Evolutionary conservation across 2,888 invertebrate genomes (phyloP).

Genomic region (Clivina fossor): DNA sequence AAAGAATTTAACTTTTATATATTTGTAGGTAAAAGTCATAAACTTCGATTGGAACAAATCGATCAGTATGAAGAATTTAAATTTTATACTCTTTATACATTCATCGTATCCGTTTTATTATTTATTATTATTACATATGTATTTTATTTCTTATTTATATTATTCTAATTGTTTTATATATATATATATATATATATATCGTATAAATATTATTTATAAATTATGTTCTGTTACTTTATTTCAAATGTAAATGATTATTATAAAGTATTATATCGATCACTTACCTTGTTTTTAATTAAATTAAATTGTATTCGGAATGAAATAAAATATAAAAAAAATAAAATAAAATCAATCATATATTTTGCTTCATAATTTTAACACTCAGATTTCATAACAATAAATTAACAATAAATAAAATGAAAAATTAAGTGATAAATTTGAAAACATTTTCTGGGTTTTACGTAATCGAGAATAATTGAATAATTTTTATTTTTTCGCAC

Average conservation of each 20-base stretch:
- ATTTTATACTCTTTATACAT: conserved; percentile 1
- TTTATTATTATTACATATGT: conserved; percentile 4
- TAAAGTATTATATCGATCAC: background rate
- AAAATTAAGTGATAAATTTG: too few species aligned
- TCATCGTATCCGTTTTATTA: conserved; percentile 1
- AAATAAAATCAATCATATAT: too few species aligned
- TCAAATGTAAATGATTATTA: background rate
- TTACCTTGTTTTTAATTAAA: conserved; percentile 1
- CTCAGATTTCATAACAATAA: too few species aligned
- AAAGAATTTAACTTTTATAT: background rate
- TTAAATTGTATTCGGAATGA: too few species aligned
- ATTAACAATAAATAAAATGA: too few species aligned
- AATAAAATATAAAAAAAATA: too few species aligned
- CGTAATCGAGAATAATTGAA: conserved; percentile 4
- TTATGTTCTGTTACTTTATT: background rate
- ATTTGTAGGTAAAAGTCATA: conserved; percentile 7
- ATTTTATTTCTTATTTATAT: conserved; percentile 1
- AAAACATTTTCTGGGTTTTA: too few species aligned
- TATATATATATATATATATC: background rate
- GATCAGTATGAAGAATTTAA: conserved; percentile 2
- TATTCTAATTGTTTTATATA: background rate
- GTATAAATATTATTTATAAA: background rate
- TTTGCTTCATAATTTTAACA: too few species aligned
- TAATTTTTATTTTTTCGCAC: conserved; percentile 2
- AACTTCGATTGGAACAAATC: background rate